phyloP scores from a whole-genome alignment of 2,888 invertebrate genomes.

The Venusia cambrica region DNA sequence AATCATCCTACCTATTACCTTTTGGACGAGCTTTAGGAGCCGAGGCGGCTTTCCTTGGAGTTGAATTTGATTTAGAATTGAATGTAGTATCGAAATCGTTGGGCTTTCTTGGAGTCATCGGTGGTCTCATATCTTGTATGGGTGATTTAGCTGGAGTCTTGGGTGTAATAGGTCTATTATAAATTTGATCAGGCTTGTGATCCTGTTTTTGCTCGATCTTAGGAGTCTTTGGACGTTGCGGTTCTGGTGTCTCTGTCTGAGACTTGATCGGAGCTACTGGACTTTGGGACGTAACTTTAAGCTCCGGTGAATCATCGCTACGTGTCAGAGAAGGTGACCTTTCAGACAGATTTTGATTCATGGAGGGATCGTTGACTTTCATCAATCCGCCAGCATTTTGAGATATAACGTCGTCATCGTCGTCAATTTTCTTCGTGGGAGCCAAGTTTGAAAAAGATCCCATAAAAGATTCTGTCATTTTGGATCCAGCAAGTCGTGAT shows the following conservation, averaged over 20 bases:
- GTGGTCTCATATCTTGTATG: constrained; percentile 47
- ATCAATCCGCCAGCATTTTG: constrained; percentile 54
- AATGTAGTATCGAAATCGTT: constrained; percentile 58
- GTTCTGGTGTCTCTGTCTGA: constrained; percentile 54
- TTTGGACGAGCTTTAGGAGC: constrained; percentile 67
- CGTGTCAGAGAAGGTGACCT: constrained; percentile 74
- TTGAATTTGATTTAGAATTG: constrained; percentile 63
- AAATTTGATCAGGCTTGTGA: constrained; percentile 29
- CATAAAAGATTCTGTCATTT: constrained; percentile 76
- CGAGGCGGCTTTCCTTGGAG: constrained; percentile 64
- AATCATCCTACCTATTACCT: constrained; percentile 53
- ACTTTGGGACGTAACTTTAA: constrained; percentile 51
- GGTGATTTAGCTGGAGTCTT: constrained; percentile 58
- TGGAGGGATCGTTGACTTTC: constrained; percentile 36
- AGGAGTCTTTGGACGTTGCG: constrained; percentile 64
- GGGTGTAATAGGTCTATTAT: constrained; percentile 43
- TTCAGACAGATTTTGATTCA: constrained; percentile 57
- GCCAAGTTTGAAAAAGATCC: constrained; percentile 59
- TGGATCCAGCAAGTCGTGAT: constrained; percentile 68
- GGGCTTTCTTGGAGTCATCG: constrained; percentile 57
- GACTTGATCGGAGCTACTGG: constrained; percentile 47
- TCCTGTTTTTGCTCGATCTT: constrained; percentile 55
- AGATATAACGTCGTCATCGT: constrained; percentile 69
- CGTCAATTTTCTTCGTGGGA: constrained; percentile 61
- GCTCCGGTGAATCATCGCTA: constrained; percentile 75